Conservation (phyloP, 2,113 vertebrate species). For the Oreotragus oreotragus region DNA sequence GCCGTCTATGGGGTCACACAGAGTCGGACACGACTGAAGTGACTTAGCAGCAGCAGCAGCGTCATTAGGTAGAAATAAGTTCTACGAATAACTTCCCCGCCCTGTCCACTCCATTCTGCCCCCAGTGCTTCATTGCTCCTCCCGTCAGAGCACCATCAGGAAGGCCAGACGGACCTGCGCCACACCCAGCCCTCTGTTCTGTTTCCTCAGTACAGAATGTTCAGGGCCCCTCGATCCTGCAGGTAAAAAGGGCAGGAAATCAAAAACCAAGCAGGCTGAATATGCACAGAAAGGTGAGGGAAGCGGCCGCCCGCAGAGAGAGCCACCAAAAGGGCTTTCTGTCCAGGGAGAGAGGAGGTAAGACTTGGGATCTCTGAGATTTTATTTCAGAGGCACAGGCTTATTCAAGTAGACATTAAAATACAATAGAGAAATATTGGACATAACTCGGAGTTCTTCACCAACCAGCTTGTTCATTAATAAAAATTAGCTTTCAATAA, state of each 20-base stretch:
- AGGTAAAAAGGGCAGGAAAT: neutral
- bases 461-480: neutral
- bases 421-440: neutral
- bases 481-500: neutral
- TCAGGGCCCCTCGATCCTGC: neutral
- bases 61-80: constrained; percentile 17
- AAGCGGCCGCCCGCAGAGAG: neutral
- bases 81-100: neutral
- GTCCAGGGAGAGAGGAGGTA: neutral
- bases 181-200: constrained; percentile 68
- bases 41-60: too few species aligned
- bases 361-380: neutral
- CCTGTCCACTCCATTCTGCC: neutral
- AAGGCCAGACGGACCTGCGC: constrained; percentile 68
- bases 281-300: neutral
- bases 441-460: neutral
- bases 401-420: neutral
- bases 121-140: neutral
- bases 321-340: neutral
- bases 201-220: constrained; percentile 78
- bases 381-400: neutral
- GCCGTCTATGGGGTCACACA: too few species aligned
- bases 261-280: neutral
- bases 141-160: constrained; percentile 48
- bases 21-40: too few species aligned